Conservation (phyloP, 2,797 vertebrate species). For the Hippocampus kuda region DNA sequence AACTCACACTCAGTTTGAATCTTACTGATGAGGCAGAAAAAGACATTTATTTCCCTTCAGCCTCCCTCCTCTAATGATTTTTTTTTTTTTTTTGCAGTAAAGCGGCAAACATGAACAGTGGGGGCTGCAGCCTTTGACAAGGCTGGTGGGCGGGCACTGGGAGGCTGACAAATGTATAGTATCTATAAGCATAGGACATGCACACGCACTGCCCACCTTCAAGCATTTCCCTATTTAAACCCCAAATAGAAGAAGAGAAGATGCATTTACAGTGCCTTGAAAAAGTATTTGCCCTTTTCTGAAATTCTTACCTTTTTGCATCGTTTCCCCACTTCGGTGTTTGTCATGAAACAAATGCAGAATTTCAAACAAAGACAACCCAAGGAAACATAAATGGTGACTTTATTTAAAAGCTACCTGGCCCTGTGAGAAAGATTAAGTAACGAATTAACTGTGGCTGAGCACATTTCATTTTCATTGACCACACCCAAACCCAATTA, state of each 20-base stretch:
- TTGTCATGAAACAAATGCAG: neutral
- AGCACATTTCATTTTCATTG: too few relatives aligned
- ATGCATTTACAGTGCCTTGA: neutral
- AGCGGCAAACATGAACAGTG: conserved; percentile 41
- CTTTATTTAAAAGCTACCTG: too few relatives aligned
- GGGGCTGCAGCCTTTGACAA: conserved; percentile 16
- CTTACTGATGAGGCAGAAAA: conserved; percentile 68
- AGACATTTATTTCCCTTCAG: conserved; percentile 42
- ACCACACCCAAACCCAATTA: too few relatives aligned
- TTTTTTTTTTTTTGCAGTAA: conserved; percentile 38
- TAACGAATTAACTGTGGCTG: too few relatives aligned
- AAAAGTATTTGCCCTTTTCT: too few relatives aligned
- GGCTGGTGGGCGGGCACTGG: conserved; percentile 13
- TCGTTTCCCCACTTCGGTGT: too few relatives aligned
- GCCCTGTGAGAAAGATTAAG: too few relatives aligned
- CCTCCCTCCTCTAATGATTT: conserved; percentile 47
- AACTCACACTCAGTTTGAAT: conserved; percentile 65
- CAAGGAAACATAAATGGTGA: neutral
- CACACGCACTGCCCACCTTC: neutral
- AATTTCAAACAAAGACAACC: neutral
- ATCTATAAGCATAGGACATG: neutral
- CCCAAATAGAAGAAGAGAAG: neutral
- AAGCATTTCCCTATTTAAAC: neutral
- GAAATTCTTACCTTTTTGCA: too few relatives aligned
- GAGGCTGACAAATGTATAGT: conserved; percentile 22